phyloP scores from a whole-genome alignment of 1,140 invertebrate species.

The Ceratoteleas bidentatus region DNA sequence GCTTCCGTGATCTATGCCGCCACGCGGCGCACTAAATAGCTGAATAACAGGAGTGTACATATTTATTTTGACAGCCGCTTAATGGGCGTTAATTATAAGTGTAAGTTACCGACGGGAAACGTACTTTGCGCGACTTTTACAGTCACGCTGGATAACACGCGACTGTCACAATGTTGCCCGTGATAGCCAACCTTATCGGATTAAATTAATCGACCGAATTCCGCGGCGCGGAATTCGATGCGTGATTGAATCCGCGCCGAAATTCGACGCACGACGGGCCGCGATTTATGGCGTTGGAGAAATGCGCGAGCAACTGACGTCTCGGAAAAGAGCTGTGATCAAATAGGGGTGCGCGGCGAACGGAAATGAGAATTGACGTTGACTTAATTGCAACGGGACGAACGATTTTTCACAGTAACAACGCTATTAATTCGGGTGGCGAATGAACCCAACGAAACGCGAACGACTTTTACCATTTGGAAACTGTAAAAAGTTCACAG shows the following conservation, averaged over 20 bases:
- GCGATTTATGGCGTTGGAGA: too few relatives aligned
- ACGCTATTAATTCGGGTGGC: too few relatives aligned
- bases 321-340: too few relatives aligned
- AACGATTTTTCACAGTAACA: too few relatives aligned
- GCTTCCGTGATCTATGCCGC: slow-evolving; percentile 38
- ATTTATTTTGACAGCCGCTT: slow-evolving; percentile 49
- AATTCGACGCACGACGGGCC: slow-evolving; percentile 33
- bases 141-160: background rate
- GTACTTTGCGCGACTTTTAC: slow-evolving; percentile 12
- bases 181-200: background rate
- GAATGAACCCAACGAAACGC: too few relatives aligned
- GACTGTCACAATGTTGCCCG: background rate
- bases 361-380: too few relatives aligned
- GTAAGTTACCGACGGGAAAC: slow-evolving; percentile 12
- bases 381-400: too few relatives aligned
- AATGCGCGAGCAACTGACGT: too few relatives aligned
- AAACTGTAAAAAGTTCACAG: too few relatives aligned
- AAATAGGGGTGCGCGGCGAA: too few relatives aligned
- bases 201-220: slow-evolving; percentile 9
- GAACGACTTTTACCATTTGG: too few relatives aligned
- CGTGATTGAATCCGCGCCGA: slow-evolving; percentile 36
- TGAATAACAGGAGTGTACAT: slow-evolving; percentile 45
- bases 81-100: slow-evolving; percentile 44
- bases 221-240: slow-evolving; percentile 1
- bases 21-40: slow-evolving; percentile 38